These are phyloP conservation scores for Heliornis fulica DNA, from an alignment of 2,113 vertebrate species.

Conservation along the genomic window DNA sequence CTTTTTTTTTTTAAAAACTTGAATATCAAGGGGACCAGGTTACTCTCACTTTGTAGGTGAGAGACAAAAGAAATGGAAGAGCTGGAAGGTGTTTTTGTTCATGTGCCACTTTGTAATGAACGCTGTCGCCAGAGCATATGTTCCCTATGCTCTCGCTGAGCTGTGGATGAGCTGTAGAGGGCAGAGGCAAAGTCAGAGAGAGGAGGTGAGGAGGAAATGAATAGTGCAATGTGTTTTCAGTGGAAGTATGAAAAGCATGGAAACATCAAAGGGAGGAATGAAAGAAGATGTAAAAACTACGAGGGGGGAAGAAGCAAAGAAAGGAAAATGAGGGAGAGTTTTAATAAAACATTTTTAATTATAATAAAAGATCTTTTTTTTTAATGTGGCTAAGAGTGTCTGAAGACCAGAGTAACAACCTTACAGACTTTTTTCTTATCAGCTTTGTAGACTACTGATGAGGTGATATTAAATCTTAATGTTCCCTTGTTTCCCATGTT, in stretches of 20 bases:
- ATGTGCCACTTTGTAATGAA: not conserved
- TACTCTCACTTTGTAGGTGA: not conserved
- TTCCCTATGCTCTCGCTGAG: not conserved
- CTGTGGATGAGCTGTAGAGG: not conserved
- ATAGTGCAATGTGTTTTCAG: not conserved
- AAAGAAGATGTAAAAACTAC: not conserved
- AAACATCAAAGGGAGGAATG: conserved; percentile 34
- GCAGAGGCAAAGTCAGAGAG: not conserved
- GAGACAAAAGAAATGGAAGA: not conserved
- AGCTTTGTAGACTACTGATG: conserved; percentile 36
- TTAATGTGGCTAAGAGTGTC: conserved; percentile 18
- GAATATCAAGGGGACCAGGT: not conserved
- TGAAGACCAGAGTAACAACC: not conserved
- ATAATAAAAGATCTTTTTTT: not conserved
- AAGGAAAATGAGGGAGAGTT: conserved; percentile 45
- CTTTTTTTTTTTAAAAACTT: not conserved
- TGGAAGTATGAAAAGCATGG: not conserved
- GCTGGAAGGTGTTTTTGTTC: conserved; percentile 1
- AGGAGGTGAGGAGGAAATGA: not conserved
- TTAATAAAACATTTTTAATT: conserved; percentile 62
- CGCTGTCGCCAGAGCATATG: not conserved
- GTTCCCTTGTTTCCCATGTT: conserved; percentile 54
- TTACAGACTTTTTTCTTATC: conserved; percentile 1
- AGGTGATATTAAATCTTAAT: conserved; percentile 67
- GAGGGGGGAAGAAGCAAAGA: not conserved